These are phyloP conservation scores for Doryteuthis pealeii DNA, from an alignment of 1,140 invertebrate species.

Conservation along the genomic window DNA sequence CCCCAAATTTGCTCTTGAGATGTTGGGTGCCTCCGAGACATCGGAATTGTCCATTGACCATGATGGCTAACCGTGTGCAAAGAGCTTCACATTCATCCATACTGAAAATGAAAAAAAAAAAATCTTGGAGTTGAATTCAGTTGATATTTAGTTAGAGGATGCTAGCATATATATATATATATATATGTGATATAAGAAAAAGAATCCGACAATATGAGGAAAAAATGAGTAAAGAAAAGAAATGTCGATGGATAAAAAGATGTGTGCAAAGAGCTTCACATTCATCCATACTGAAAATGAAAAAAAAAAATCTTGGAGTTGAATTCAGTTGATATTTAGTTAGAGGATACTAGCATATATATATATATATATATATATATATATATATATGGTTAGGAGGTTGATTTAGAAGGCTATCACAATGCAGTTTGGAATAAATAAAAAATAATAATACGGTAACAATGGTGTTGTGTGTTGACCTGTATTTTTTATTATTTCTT, in stretches of 20 bases:
- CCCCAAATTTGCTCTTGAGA: slow-evolving; percentile 60
- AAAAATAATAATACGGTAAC: too few relatives aligned
- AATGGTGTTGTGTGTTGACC: too few relatives aligned
- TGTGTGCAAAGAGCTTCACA: slow-evolving; percentile 64
- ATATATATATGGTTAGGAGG: too few relatives aligned
- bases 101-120: slow-evolving; percentile 33
- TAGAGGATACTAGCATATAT: not conserved
- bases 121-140: too few relatives aligned
- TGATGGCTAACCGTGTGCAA: slow-evolving; percentile 63
- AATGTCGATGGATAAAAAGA: too few relatives aligned
- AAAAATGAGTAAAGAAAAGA: too few relatives aligned
- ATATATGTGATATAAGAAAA: not conserved
- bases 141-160: not conserved
- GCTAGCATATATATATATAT: not conserved
- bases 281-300: slow-evolving; percentile 62
- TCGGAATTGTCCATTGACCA: slow-evolving; percentile 63
- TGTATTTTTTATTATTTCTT: too few relatives aligned
- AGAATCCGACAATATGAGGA: not conserved
- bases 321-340: too few relatives aligned
- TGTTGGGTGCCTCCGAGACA: slow-evolving; percentile 62
- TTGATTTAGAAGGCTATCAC: too few relatives aligned
- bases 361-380: too few relatives aligned
- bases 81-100: slow-evolving; percentile 66
- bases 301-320: slow-evolving; percentile 6
- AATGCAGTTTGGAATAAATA: too few relatives aligned